These are phyloP conservation scores for Bubo bubo DNA, from an alignment of 2,113 vertebrate genomes.

Conservation along the genomic window DNA sequence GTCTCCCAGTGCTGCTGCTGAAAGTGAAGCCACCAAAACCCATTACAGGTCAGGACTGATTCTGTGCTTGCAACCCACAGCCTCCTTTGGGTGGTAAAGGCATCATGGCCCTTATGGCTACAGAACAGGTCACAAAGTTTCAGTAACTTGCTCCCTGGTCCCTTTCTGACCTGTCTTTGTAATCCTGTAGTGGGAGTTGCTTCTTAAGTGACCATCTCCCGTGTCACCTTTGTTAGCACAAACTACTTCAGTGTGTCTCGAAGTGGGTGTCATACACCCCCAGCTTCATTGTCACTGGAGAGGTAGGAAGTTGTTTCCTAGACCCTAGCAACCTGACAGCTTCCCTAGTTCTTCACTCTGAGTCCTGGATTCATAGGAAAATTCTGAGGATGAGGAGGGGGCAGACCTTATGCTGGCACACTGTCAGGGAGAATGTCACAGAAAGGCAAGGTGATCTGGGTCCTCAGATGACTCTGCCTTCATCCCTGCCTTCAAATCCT, in stretches of 20 bases:
- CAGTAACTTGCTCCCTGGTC: neutral
- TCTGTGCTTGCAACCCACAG: neutral
- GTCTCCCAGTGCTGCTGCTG: conserved; percentile 68
- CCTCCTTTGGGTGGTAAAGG: neutral
- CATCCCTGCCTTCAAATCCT: neutral
- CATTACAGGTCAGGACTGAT: conserved; percentile 72
- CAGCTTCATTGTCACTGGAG: neutral
- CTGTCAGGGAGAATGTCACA: neutral
- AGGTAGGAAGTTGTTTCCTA: neutral
- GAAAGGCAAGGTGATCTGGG: neutral
- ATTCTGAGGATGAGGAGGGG: neutral
- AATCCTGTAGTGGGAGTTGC: neutral
- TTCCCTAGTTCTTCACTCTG: neutral
- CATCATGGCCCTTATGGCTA: neutral
- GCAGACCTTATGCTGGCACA: neutral
- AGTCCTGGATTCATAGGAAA: neutral
- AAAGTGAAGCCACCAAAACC: conserved; percentile 79
- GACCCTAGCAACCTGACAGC: neutral
- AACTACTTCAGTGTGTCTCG: neutral
- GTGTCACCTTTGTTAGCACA: neutral
- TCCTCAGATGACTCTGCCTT: neutral
- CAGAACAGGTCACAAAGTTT: neutral
- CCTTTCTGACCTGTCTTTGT: neutral
- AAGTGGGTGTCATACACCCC: neutral
- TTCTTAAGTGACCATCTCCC: neutral